A percentile compares a stretch with the other conserved stretches of the same genome.
Conservation (phyloP, 2,113 vertebrate species). For the Lasiurus cinereus region DNA sequence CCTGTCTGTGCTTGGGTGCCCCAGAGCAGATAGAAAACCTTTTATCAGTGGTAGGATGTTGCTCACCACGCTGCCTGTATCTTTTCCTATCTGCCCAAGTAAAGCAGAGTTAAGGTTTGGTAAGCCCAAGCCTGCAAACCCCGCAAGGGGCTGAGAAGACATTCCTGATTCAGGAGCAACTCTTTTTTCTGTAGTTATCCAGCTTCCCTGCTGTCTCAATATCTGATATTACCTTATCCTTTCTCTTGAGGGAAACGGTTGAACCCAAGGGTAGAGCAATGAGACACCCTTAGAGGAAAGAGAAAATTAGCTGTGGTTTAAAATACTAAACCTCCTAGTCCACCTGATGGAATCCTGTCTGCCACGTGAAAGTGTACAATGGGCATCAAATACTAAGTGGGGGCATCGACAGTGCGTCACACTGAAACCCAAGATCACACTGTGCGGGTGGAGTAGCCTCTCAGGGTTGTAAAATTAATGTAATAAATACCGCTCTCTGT, state of each 20-base stretch:
- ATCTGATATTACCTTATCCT: neutral
- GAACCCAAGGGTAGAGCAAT: neutral
- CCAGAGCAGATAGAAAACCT: neutral
- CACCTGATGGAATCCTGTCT: neutral
- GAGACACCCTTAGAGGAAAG: neutral
- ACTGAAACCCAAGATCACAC: neutral
- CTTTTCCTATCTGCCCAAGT: neutral
- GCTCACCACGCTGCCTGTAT: accelerated
- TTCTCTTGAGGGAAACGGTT: neutral
- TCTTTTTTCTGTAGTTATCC: neutral
- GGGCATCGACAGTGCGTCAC: accelerated
- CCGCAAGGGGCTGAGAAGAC: neutral
- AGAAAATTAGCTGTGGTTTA: neutral
- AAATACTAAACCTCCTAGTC: neutral
- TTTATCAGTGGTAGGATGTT: accelerated
- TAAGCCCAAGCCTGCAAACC: neutral
- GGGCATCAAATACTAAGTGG: neutral
- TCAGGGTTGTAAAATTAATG: neutral
- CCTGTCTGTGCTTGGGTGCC: no score
- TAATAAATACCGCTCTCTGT: neutral
- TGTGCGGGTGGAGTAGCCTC: accelerated
- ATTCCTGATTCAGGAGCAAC: neutral
- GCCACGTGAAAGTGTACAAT: neutral
- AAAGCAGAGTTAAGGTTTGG: neutral
- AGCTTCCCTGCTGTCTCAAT: neutral